These are phyloP conservation scores for Euura lappo DNA, from an alignment of 1,140 invertebrate species.

Conservation along the genomic window DNA sequence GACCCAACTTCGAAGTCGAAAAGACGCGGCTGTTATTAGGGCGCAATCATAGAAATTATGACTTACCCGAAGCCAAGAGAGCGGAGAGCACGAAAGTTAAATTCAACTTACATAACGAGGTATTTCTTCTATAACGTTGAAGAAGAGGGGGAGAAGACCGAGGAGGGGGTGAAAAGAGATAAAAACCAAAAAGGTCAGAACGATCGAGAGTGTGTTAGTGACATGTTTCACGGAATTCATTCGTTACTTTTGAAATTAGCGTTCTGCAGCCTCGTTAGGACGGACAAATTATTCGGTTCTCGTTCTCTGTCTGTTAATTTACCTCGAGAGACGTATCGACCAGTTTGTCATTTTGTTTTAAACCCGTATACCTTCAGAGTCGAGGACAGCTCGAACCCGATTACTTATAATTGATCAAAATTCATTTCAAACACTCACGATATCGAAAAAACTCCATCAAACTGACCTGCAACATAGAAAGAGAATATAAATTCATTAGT, in stretches of 20 bases:
- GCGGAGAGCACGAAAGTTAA: neutral
- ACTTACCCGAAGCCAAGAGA: conserved; percentile 17
- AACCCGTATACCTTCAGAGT: neutral
- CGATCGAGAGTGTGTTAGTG: neutral
- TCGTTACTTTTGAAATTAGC: conserved; percentile 1
- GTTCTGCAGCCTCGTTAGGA: neutral
- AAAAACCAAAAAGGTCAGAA: neutral
- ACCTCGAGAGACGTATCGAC: neutral
- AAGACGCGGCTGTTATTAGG: conserved; percentile 39
- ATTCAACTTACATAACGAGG: neutral
- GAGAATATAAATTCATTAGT: neutral
- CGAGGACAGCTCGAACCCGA: neutral
- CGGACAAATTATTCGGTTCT: neutral
- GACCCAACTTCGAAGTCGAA: neutral
- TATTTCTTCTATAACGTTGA: conserved; percentile 6
- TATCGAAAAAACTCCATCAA: neutral
- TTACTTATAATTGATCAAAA: neutral
- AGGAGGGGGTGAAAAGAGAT: neutral
- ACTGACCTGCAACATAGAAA: neutral
- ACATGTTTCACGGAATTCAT: conserved; percentile 2
- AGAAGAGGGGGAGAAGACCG: conserved; percentile 10
- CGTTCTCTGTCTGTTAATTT: too few species aligned
- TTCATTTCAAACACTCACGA: too few species aligned
- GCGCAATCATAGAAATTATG: conserved; percentile 50
- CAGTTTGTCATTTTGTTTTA: conserved; percentile 2